Percentiles rank a stretch among this genome's conserved stretches.
Conservation (phyloP, 2,888 invertebrate species). For the Platycnemis pennipes region DNA sequence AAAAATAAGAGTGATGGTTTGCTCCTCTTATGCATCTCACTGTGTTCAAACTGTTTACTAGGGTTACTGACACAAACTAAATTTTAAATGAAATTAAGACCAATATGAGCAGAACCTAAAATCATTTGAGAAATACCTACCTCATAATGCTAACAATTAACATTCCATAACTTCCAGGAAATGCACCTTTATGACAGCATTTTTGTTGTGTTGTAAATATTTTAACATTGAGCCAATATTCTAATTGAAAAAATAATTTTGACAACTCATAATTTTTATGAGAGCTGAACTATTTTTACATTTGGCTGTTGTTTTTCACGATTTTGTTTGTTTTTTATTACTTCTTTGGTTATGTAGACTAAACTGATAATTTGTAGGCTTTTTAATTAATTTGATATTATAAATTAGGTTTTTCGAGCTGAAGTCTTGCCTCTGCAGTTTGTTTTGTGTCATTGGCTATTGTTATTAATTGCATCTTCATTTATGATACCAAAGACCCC, state of each 20-base stretch:
- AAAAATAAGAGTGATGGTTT: constrained; percentile 34
- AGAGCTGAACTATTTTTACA: background rate
- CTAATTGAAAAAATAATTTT: background rate
- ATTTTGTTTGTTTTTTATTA: constrained; percentile 45
- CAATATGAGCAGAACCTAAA: constrained; percentile 47
- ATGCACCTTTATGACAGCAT: constrained; percentile 15
- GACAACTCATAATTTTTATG: background rate
- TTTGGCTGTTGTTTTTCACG: constrained; percentile 24
- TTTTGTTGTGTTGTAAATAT: background rate
- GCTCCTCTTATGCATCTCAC: constrained; percentile 32
- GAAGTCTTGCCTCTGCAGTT: constrained; percentile 38
- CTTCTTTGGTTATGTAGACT: background rate
- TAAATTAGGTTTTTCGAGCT: background rate
- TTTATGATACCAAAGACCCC: background rate
- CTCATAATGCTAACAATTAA: constrained; percentile 57
- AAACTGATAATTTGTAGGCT: background rate
- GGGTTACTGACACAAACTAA: too few relatives aligned
- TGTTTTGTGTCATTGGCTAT: constrained; percentile 39
- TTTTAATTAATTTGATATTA: background rate
- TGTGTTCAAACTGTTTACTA: background rate
- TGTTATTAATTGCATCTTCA: constrained; percentile 42
- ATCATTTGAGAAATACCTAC: constrained; percentile 56
- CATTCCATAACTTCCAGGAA: constrained; percentile 51
- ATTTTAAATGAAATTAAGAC: constrained; percentile 28
- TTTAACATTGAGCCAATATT: constrained; percentile 29